Base-by-base conservation (phyloP, 2,888 invertebrate species). In the Ctenicera cuprea region DNA sequence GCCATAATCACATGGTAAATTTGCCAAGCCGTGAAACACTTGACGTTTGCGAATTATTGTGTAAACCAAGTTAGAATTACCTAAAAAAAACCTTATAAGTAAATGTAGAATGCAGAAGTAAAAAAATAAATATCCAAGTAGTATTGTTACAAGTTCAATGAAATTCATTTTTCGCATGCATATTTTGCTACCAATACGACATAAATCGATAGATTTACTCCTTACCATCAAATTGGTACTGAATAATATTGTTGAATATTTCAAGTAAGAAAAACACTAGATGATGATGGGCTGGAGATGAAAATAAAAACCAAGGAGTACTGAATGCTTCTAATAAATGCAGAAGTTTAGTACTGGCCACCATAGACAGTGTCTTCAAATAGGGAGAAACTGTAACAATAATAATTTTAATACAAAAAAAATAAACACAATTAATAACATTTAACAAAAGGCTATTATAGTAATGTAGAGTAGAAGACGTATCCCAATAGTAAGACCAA, bases 201-300 rank as follows among this genome's bases (percentile, higher is more conserved):
- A n/a, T n/a, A n/a, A n/a, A n/a, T n/a, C n/a, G n/a, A n/a, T n/a
- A n/a, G 1, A 18, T 8, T 14, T 20, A 16, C 48, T 48, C 9
- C 89, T 89, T 80, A 91, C 97, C 98, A 88, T 98, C 98, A 87
- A 98, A 98, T 88, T 98, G 98, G 85, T 98, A 98, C 89, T 99
- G 99, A 81, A 99, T 99, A 81, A 99, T 98, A 87, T 99, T 99
- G 88, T 99, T 99, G 88, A 99, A 99, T 85, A 99, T 98, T 90
- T 99, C 99, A 64, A 99, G 90, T 61, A 99, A 89, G 88, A 99
- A 99, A 89, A 99, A 99, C 9, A 99, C 97, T 77, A 99, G 91
- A 87, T 99, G 99, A 87, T 99, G 98, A 87, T 99, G 98, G 43
- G 96, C 96, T 0, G 98, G 95, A 52, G 96, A 94, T 3, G 98